phyloP scores from a whole-genome alignment of 2,888 invertebrate species.

The Mermis nigrescens region DNA sequence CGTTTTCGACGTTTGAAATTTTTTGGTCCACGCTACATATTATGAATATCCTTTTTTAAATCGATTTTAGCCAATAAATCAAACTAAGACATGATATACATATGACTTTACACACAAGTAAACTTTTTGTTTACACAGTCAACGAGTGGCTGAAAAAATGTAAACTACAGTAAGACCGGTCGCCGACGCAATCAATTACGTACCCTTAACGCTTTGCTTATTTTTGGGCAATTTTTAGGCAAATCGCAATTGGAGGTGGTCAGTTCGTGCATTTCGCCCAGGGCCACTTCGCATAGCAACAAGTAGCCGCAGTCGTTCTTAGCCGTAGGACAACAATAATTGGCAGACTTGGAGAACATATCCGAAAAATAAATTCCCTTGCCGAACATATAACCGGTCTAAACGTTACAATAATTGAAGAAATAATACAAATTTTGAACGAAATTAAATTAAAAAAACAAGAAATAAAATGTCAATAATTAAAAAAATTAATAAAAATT shows the following conservation, averaged over 20 bases:
- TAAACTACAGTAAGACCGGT: neutral
- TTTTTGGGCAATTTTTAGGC: constrained; percentile 57
- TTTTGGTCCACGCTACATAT: no score
- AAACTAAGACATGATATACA: no score
- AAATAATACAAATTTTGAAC: no score
- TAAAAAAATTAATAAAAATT: no score
- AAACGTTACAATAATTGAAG: no score
- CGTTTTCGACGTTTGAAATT: no score
- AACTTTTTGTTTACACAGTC: no score
- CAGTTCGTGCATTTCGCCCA: constrained; percentile 71
- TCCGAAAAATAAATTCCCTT: constrained; percentile 91
- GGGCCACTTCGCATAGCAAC: constrained; percentile 68
- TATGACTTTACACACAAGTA: no score
- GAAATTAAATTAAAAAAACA: no score
- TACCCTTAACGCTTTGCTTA: constrained; percentile 68
- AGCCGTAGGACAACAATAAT: constrained; percentile 59
- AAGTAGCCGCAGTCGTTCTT: constrained; percentile 56
- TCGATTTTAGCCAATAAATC: no score
- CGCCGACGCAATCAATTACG: constrained; percentile 3
- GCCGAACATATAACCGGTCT: constrained; percentile 67
- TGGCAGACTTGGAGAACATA: constrained; percentile 94
- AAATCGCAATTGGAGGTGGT: constrained; percentile 44
- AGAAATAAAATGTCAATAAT: no score
- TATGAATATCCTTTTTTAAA: no score
- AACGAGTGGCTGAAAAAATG: neutral